phyloP scores from a whole-genome alignment of 1,140 invertebrate species.

The Bicyclus anynana region DNA sequence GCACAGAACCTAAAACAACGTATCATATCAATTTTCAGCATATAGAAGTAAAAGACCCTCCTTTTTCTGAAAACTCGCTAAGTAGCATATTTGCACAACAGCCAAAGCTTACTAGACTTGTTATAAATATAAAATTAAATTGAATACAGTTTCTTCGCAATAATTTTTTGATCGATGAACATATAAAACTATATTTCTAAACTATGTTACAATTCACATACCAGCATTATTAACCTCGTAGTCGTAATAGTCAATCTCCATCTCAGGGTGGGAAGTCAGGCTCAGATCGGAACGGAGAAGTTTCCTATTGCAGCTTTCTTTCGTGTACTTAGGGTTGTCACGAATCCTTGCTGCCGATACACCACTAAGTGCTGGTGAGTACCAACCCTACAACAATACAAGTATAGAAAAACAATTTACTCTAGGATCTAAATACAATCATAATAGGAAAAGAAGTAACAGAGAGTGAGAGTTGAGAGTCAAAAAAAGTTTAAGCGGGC shows the following conservation, averaged over 20 bases:
- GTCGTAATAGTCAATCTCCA: constrained; percentile 93
- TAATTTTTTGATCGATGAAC: too few species aligned
- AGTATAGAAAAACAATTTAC: background rate
- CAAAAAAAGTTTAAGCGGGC: too few species aligned
- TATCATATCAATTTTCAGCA: constrained; percentile 23
- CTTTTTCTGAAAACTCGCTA: too few species aligned
- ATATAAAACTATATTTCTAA: too few species aligned
- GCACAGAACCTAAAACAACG: constrained; percentile 82
- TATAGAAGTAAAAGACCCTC: background rate
- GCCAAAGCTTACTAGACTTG: too few species aligned
- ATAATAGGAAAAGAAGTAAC: background rate
- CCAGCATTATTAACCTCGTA: constrained; percentile 86
- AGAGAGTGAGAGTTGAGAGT: background rate
- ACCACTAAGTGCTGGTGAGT: constrained; percentile 80
- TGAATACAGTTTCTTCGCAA: too few species aligned
- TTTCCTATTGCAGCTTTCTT: constrained; percentile 85
- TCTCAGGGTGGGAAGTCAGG: constrained; percentile 84
- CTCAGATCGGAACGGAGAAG: constrained; percentile 87
- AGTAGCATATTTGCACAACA: too few species aligned
- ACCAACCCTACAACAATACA: constrained; percentile 79
- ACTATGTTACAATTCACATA: constrained; percentile 19
- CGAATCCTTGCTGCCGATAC: constrained; percentile 81
- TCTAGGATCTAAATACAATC: background rate
- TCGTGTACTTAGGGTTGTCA: constrained; percentile 84
- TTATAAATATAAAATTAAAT: too few species aligned